A percentile compares a stretch with the other conserved stretches of the same genome.
Evolutionary conservation across 2,113 vertebrate genomes (phyloP).

Genomic region (Albula goreensis): DNA sequence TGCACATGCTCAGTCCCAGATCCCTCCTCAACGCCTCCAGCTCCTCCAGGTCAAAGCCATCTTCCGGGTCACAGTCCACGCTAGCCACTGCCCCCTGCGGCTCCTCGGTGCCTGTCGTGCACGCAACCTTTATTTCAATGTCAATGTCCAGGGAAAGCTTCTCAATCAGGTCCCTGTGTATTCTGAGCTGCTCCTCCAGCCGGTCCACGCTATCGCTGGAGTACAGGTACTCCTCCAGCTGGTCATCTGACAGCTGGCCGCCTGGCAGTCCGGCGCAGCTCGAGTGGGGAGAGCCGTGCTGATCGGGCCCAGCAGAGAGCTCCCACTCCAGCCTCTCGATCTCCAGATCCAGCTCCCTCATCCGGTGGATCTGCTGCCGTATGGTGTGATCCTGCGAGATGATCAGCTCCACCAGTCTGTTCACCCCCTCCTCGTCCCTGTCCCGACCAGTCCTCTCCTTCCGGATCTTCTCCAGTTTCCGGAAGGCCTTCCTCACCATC

Average conservation of each 20-base stretch:
- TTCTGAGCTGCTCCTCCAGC: conserved; percentile 76
- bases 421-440: conserved; percentile 75
- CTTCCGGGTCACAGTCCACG: conserved; percentile 34
- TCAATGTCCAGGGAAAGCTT: conserved; percentile 84
- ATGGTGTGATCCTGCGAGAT: conserved; percentile 91
- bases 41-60: conserved; percentile 53
- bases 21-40: conserved; percentile 70
- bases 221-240: conserved; percentile 67
- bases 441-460: conserved; percentile 65
- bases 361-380: conserved; percentile 84
- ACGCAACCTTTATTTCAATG: conserved; percentile 68
- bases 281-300: conserved; percentile 67
- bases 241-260: conserved; percentile 50
- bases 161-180: conserved; percentile 78
- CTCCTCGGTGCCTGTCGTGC: not conserved
- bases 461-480: conserved; percentile 89
- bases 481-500: conserved; percentile 89
- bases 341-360: conserved; percentile 84
- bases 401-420: conserved; percentile 85
- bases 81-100: conserved; percentile 37
- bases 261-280: conserved; percentile 38
- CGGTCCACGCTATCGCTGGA: conserved; percentile 73
- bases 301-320: conserved; percentile 64
- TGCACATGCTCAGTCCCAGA: conserved; percentile 78
- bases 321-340: conserved; percentile 78